Percentiles rank a stretch among this genome's conserved stretches.
Conservation (phyloP, 2,797 vertebrate genomes). For the Falco biarmicus region DNA sequence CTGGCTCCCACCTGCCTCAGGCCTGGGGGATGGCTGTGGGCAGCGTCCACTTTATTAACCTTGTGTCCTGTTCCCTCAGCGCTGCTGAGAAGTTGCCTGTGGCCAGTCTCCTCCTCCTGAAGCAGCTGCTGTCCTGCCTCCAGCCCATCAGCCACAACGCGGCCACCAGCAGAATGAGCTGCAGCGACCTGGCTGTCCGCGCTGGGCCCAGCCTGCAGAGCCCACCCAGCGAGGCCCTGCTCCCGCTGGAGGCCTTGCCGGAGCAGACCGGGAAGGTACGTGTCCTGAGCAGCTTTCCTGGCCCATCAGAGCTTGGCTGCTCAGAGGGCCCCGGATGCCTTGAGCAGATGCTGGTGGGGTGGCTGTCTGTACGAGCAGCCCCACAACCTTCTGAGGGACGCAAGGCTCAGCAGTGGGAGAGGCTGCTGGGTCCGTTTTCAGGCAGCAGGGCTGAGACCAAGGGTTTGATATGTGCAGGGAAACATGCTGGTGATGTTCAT, state of each 20-base stretch:
- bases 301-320: too few relatives aligned
- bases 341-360: neutral
- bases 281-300: neutral
- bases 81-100: neutral
- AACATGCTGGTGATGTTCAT: neutral
- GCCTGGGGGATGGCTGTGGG: fast-evolving
- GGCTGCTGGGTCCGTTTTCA: neutral
- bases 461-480: neutral
- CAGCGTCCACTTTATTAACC: neutral
- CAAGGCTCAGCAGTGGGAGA: too few relatives aligned
- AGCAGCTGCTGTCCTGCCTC: neutral
- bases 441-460: neutral
- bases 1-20: neutral
- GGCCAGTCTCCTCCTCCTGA: neutral
- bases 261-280: neutral
- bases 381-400: neutral
- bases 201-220: neutral
- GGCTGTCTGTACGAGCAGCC: neutral
- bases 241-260: neutral
- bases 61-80: neutral
- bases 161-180: neutral
- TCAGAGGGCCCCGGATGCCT: neutral
- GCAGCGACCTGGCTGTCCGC: neutral
- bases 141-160: neutral
- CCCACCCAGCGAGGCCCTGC: too few relatives aligned